These are phyloP conservation scores for Pteronura brasiliensis DNA, from an alignment of 2,113 vertebrate species.

Conservation along the genomic window DNA sequence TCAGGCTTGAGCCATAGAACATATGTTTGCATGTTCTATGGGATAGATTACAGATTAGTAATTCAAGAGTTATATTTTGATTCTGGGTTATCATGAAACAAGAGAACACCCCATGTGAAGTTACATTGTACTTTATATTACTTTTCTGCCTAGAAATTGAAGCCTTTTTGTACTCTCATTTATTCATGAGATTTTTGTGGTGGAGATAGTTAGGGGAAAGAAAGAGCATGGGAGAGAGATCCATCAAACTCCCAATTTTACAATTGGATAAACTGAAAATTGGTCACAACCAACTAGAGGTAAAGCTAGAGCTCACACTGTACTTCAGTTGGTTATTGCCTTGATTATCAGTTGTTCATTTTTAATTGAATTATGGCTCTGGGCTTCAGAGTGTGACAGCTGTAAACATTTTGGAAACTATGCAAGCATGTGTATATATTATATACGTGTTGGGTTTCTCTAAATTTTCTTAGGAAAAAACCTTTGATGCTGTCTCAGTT, in stretches of 20 bases:
- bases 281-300: not conserved
- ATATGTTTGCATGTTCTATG: not conserved
- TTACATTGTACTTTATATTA: not conserved
- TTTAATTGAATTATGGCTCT: constrained; percentile 10
- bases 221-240: not conserved
- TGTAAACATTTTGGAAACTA: constrained; percentile 13
- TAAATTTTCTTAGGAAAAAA: constrained; percentile 13
- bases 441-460: not conserved
- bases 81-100: constrained; percentile 3
- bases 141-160: constrained; percentile 18
- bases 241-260: not conserved
- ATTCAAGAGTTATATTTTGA: constrained; percentile 22
- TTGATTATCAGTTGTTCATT: not conserved
- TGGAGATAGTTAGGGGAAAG: not conserved
- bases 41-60: not conserved
- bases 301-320: not conserved
- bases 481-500: not conserved
- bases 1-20: not conserved
- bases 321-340: not conserved
- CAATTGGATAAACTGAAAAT: not conserved
- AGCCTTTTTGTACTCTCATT: not conserved
- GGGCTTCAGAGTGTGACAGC: not conserved
- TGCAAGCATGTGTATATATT: not conserved
- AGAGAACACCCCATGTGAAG: not conserved
- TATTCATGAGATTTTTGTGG: constrained; percentile 23